A percentile compares a stretch with the other conserved stretches of the same genome.
These are phyloP conservation scores for Panurus biarmicus DNA, from an alignment of 2,113 vertebrate genomes.

Conservation along the genomic window DNA sequence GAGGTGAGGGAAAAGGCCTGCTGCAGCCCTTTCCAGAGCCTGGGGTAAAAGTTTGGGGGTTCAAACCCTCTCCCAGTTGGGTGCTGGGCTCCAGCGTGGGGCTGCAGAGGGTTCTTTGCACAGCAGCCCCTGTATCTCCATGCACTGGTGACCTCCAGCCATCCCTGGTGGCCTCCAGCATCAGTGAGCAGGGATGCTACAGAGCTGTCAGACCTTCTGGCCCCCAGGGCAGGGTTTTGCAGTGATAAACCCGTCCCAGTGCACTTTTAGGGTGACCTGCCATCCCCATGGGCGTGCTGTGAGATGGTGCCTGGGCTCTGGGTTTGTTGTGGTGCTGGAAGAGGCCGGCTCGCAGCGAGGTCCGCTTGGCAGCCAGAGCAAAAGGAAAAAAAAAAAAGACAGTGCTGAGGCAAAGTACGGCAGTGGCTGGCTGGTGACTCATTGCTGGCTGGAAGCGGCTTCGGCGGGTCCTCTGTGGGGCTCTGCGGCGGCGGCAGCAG, in stretches of 20 bases:
- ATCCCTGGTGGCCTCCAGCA: not conserved
- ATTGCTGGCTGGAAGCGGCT: conserved; percentile 16
- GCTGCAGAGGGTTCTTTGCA: not conserved
- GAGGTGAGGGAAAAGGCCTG: not conserved
- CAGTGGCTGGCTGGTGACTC: conserved; percentile 43
- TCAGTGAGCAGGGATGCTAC: not conserved
- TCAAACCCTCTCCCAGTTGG: not conserved
- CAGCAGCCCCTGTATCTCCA: not conserved
- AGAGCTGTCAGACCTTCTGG: not conserved
- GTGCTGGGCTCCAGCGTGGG: not conserved
- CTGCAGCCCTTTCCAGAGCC: not conserved
- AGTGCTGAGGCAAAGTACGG: not conserved
- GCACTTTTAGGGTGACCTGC: not conserved
- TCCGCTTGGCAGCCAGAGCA: not conserved
- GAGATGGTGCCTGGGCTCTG: not conserved
- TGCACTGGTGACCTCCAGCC: not conserved
- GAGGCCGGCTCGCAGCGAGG: not conserved
- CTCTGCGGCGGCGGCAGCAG: not conserved
- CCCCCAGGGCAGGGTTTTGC: not conserved
- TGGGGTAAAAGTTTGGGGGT: not conserved
- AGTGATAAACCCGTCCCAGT: rapidly evolving
- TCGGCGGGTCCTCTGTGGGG: not conserved
- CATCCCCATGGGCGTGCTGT: not conserved
- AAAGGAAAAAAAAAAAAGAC: not conserved
- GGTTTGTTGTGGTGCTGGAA: not conserved